Evolutionary conservation across 2,888 invertebrate genomes (phyloP).

Genomic region (Acleris literana): DNA sequence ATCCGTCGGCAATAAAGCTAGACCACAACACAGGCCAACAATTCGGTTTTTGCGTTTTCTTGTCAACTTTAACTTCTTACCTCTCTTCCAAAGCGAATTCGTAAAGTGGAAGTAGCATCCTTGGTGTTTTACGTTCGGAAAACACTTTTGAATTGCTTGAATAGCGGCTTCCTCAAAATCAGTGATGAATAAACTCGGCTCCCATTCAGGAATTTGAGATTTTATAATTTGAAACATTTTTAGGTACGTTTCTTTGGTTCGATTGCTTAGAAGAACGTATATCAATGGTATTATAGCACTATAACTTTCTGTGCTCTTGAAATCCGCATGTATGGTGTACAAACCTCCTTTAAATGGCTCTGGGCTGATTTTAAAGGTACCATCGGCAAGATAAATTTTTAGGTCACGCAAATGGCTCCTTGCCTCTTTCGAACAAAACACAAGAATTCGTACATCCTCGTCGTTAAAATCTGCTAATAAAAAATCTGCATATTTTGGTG

Average conservation of each 20-base stretch:
- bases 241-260: constrained; percentile 15
- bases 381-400: constrained; percentile 7
- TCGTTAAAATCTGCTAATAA: constrained; percentile 27
- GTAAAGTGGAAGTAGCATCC: constrained; percentile 25
- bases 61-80: constrained; percentile 26
- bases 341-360: constrained; percentile 21
- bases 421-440: constrained; percentile 13
- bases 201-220: constrained; percentile 13
- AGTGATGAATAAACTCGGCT: constrained; percentile 25
- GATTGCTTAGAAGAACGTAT: constrained; percentile 11
- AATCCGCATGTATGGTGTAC: constrained; percentile 22
- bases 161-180: constrained; percentile 1
- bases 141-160: constrained; percentile 27
- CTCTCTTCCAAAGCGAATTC: constrained; percentile 31
- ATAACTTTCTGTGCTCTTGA: constrained; percentile 5
- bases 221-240: constrained; percentile 15
- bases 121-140: constrained; percentile 11
- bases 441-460: constrained; percentile 7
- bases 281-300: constrained; percentile 11
- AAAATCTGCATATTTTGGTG: constrained; percentile 24
- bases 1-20: constrained; percentile 29
- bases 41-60: constrained; percentile 31
- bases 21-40: constrained; percentile 21
- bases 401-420: constrained; percentile 15
- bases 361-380: constrained; percentile 17